Conservation (phyloP, 2,113 vertebrate genomes). For the Lophura nycthemera region DNA sequence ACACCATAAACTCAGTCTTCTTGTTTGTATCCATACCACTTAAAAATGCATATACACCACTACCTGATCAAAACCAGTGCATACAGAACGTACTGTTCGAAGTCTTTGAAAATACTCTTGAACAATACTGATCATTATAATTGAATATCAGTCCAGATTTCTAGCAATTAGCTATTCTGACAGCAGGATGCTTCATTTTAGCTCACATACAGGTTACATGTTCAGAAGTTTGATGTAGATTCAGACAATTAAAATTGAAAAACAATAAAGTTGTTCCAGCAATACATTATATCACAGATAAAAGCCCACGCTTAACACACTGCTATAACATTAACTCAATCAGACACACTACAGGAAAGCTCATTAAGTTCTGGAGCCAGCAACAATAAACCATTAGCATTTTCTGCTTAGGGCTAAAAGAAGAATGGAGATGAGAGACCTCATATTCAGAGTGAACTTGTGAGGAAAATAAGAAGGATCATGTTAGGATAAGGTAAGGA, state of each 20-base stretch:
- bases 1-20: neutral
- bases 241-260: neutral
- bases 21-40: accelerated
- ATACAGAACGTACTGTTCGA: neutral
- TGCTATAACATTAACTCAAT: neutral
- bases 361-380: neutral
- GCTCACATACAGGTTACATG: neutral
- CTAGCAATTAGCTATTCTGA: neutral
- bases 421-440: neutral
- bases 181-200: neutral
- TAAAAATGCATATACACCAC: neutral
- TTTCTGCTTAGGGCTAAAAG: neutral
- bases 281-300: neutral
- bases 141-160: neutral
- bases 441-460: neutral
- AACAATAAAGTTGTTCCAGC: neutral
- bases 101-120: neutral
- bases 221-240: neutral
- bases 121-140: neutral
- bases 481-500: neutral
- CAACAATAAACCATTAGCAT: neutral
- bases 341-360: neutral
- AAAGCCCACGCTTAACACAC: neutral
- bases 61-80: neutral
- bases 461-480: neutral